A percentile compares a stretch with the other conserved stretches of the same genome.
These are phyloP conservation scores for Carduelis carduelis DNA, from an alignment of 2,797 vertebrate genomes.

Conservation along the genomic window DNA sequence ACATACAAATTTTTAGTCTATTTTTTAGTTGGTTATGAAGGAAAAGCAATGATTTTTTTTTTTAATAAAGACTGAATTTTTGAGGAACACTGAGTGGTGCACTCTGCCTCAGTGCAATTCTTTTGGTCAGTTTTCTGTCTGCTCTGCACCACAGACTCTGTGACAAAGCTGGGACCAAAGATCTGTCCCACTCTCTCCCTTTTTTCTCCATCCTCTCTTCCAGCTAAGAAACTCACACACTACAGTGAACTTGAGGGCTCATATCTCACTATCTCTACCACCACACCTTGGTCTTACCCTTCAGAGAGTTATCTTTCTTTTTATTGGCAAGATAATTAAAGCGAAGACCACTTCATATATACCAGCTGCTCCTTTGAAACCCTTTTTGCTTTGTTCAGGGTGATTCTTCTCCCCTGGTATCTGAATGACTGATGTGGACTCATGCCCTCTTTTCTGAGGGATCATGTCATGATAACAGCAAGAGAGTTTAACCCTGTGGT, in stretches of 20 bases:
- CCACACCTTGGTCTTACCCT: background rate
- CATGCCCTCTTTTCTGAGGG: background rate
- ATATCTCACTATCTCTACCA: background rate
- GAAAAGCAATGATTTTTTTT: background rate
- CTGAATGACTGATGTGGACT: background rate
- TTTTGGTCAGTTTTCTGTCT: background rate
- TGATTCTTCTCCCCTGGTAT: background rate
- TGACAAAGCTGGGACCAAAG: background rate
- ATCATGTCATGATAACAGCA: background rate
- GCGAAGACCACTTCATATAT: background rate
- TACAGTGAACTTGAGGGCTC: background rate
- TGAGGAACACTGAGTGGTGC: background rate
- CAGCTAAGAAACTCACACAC: background rate
- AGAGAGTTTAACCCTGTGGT: background rate
- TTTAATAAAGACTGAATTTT: background rate
- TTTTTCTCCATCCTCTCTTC: background rate
- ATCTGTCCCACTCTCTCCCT: background rate
- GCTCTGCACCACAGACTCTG: background rate
- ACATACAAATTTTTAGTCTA: background rate
- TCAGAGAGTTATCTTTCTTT: background rate
- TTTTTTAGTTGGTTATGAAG: background rate
- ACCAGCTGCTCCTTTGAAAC: background rate
- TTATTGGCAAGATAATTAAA: background rate
- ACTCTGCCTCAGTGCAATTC: background rate
- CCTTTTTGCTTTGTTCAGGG: background rate